phyloP scores from a whole-genome alignment of 2,888 invertebrate genomes.

The Steromphala cineraria region DNA sequence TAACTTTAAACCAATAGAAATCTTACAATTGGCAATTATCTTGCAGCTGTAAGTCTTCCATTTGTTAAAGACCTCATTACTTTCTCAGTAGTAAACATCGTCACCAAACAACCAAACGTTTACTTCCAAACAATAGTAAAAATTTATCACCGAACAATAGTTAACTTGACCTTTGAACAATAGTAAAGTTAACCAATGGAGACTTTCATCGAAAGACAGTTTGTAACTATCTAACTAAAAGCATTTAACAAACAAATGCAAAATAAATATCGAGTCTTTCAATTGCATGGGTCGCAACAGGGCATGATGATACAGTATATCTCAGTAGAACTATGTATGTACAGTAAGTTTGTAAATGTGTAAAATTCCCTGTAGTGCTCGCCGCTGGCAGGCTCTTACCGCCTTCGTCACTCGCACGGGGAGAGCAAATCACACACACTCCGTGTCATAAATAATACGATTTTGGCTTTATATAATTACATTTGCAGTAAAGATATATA shows the following conservation, averaged over 20 bases:
- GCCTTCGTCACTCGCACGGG: neutral
- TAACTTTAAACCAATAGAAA: too few relatives aligned
- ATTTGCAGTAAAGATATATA: constrained; percentile 4
- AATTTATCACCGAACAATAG: too few relatives aligned
- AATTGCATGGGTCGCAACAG: neutral
- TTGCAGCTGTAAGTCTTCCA: too few relatives aligned
- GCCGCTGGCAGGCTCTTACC: neutral
- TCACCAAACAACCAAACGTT: too few relatives aligned
- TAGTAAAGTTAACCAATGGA: neutral
- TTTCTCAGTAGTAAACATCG: too few relatives aligned
- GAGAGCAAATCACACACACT: too few relatives aligned
- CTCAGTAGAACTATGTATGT: neutral
- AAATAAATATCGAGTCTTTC: neutral
- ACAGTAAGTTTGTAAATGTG: constrained; percentile 15
- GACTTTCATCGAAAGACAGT: neutral
- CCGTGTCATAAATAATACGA: neutral
- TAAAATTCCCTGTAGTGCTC: neutral
- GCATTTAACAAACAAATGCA: constrained; percentile 3
- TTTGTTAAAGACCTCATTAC: too few relatives aligned
- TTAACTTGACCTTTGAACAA: neutral
- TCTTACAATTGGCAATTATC: too few relatives aligned
- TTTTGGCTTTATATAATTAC: constrained; percentile 13
- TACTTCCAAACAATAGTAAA: too few relatives aligned
- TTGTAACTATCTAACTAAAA: neutral
- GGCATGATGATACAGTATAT: neutral